Evolutionary conservation across 1,140 invertebrate genomes (phyloP).

Genomic region (Papilio dardanus): DNA sequence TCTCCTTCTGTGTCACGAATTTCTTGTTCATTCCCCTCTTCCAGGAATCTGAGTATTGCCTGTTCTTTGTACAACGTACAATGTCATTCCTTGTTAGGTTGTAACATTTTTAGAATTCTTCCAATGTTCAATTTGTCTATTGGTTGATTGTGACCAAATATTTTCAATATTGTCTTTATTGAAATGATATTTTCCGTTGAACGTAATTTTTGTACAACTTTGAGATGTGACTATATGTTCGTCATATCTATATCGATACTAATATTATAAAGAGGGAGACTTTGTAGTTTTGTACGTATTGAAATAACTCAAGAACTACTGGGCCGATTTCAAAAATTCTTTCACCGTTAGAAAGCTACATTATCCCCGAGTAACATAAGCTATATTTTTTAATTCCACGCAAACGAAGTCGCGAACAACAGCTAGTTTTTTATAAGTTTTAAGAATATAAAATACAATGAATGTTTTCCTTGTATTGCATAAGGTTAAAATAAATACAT

Average conservation of each 20-base stretch:
- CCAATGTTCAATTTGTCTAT: conserved; percentile 1
- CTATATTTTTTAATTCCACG: no score
- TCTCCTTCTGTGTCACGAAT: conserved; percentile 38
- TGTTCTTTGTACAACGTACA: conserved; percentile 33
- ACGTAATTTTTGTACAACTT: neutral
- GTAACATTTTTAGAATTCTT: neutral
- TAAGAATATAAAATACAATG: neutral
- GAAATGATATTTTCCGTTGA: no score
- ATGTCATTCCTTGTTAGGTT: neutral
- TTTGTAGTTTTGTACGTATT: no score
- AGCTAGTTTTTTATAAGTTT: no score
- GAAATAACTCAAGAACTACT: no score
- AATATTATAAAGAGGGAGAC: neutral
- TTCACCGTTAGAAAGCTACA: no score
- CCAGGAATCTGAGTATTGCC: conserved; percentile 13
- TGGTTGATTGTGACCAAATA: neutral
- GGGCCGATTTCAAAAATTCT: no score
- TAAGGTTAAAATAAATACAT: neutral
- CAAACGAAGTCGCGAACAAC: no score
- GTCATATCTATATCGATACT: no score
- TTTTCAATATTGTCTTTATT: no score
- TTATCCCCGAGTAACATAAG: no score
- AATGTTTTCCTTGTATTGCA: neutral
- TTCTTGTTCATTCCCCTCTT: conserved; percentile 15
- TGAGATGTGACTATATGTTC: neutral